A percentile compares a stretch with the other conserved stretches of the same genome.
These are phyloP conservation scores for Eumeta japonica DNA, from an alignment of 1,140 invertebrate genomes.

Conservation along the genomic window DNA sequence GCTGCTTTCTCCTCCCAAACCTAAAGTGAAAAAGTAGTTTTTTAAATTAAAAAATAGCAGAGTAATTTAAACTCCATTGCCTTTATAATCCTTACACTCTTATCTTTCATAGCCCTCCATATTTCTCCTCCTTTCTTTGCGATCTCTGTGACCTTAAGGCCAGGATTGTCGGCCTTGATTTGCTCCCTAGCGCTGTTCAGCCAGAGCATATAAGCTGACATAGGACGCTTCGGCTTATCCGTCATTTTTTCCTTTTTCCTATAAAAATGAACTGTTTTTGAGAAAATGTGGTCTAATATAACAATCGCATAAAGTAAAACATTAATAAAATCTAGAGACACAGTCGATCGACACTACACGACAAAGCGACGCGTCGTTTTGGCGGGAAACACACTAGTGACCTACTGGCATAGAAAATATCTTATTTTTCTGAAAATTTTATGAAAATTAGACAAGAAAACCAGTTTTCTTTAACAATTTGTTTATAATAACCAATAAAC, in stretches of 20 bases:
- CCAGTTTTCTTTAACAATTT: neutral
- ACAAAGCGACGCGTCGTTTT: constrained; percentile 36
- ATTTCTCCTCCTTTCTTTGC: constrained; percentile 85
- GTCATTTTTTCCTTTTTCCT: constrained; percentile 70
- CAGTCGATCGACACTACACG: neutral
- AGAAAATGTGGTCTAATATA: too few species aligned
- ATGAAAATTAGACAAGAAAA: neutral
- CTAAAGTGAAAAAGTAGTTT: constrained; percentile 38
- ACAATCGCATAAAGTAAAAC: constrained; percentile 2
- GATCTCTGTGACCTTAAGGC: constrained; percentile 78
- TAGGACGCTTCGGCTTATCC: constrained; percentile 82
- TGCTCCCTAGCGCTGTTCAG: constrained; percentile 78
- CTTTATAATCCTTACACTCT: constrained; percentile 63
- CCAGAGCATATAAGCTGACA: constrained; percentile 86
- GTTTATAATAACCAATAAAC: constrained; percentile 31
- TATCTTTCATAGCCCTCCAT: constrained; percentile 80
- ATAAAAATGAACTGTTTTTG: constrained; percentile 25
- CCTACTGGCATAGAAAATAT: neutral
- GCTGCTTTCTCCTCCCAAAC: constrained; percentile 86
- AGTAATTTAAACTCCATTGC: neutral
- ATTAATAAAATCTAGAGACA: neutral
- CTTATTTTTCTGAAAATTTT: neutral
- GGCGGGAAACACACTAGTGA: constrained; percentile 45
- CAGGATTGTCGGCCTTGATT: constrained; percentile 79
- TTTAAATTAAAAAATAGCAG: neutral